Percentiles rank a stretch among this genome's conserved stretches.
phyloP scores from a whole-genome alignment of 2,888 invertebrate genomes.

The Pammene aurita region DNA sequence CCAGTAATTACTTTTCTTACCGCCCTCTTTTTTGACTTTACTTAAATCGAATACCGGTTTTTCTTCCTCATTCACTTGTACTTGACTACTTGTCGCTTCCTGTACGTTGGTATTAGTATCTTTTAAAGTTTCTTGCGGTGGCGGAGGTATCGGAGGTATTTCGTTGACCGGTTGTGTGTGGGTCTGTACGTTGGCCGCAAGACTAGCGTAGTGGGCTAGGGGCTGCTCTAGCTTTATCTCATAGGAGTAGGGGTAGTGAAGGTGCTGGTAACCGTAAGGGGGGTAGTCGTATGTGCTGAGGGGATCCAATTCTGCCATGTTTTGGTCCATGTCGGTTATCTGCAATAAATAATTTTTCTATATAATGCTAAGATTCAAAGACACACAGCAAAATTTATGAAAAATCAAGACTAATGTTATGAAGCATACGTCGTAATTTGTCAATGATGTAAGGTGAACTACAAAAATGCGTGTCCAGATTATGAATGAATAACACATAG shows the following conservation, averaged over 20 bases:
- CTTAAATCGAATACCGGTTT: slow-evolving; percentile 51
- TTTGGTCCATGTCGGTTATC: slow-evolving; percentile 51
- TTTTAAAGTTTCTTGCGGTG: not conserved
- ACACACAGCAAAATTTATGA: too few species aligned
- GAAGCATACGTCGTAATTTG: too few species aligned
- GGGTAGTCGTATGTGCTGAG: slow-evolving; percentile 61
- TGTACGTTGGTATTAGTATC: slow-evolving; percentile 23
- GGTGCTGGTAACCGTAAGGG: slow-evolving; percentile 46
- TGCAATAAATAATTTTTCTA: slow-evolving; percentile 32
- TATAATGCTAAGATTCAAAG: not conserved
- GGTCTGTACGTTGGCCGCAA: slow-evolving; percentile 30
- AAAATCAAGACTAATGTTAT: too few species aligned
- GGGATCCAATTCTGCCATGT: slow-evolving; percentile 63
- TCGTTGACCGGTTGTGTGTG: slow-evolving; percentile 8
- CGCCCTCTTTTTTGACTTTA: slow-evolving; percentile 47
- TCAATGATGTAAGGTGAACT: too few species aligned
- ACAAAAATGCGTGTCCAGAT: too few species aligned
- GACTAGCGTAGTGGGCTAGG: slow-evolving; percentile 36
- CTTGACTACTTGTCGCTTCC: slow-evolving; percentile 32
- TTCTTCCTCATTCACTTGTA: slow-evolving; percentile 42
- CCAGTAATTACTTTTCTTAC: slow-evolving; percentile 63
- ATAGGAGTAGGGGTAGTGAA: slow-evolving; percentile 45
- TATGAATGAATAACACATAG: too few species aligned
- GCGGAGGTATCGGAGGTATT: slow-evolving; percentile 8
- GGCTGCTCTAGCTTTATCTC: slow-evolving; percentile 49